Base-by-base conservation (phyloP, 2,797 vertebrate genomes). In the Sardinella longiceps region DNA sequence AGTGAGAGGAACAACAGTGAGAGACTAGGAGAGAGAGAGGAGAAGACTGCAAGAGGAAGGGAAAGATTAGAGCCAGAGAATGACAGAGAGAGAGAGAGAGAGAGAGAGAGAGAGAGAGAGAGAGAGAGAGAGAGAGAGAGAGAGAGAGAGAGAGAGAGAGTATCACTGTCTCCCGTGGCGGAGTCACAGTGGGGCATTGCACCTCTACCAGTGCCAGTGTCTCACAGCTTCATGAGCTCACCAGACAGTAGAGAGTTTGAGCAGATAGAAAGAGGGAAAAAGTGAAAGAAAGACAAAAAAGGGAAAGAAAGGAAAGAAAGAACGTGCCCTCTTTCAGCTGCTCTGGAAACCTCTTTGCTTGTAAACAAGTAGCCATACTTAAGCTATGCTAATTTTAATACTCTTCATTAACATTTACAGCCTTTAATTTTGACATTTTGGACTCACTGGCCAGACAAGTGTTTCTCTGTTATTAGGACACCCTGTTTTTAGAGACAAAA, bases 241-340 rank as follows among this genome's bases (percentile, higher is more conserved):
- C 50, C 33, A 80, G 63, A 60, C 45, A 74, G 50, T 14, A 58
- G 23, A 58, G 56, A 25, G n/a, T 7, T 5, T 7, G 56, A 56
- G 7, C 93, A 91, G 88, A 93, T 90, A 91, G 90, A 93, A n/a
- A 58, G 23, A 58, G 82, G 84, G 37, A 85, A 84, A 80, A 86
- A 90, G 7, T 5, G 20, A n/a, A 92, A 82, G 30, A 37, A 14
- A 39, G 30, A 90, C 89, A 94, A 91, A 92, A 93, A 86, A 50
- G 46, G 50, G n/a, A 74, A 51, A 77, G 43, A 66, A 56, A 37
- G n/a, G 80, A 84, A 83, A 91, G 88, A 93, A 90, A 91, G 90
- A 93, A 51, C 15, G 53, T 56, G 58, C n/a, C 60, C 60, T 66
- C 25, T 39, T 37, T 74, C 39, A 74, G 66, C 66, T 74, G 30